These are phyloP conservation scores for Drosophila carrolli DNA, from an alignment of 1,140 invertebrate species.

Conservation along the genomic window DNA sequence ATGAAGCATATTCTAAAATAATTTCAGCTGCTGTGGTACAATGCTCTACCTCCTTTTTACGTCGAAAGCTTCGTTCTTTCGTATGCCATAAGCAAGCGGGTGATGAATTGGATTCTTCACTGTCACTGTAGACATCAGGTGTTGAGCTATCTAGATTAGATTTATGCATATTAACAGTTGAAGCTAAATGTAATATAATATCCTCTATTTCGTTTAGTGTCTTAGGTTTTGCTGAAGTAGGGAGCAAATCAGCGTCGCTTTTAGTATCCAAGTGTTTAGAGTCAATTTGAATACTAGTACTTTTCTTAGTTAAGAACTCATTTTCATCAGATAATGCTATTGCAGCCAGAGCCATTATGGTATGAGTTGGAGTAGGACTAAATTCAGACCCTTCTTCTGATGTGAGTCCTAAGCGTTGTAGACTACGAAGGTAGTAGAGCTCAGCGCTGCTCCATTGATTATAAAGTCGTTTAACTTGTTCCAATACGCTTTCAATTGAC, in stretches of 20 bases:
- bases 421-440: conserved; percentile 60
- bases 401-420: conserved; percentile 59
- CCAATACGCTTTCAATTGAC: conserved; percentile 49
- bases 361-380: conserved; percentile 42
- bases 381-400: conserved; percentile 5
- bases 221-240: conserved; percentile 13
- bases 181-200: conserved; percentile 54
- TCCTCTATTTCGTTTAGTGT: conserved; percentile 63
- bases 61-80: conserved; percentile 10
- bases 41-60: conserved; percentile 12
- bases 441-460: conserved; percentile 70
- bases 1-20: conserved; percentile 70
- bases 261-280: conserved; percentile 7
- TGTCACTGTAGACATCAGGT: conserved; percentile 13
- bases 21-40: conserved; percentile 69
- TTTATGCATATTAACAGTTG: conserved; percentile 15
- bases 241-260: neutral
- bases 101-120: conserved; percentile 10
- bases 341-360: conserved; percentile 68
- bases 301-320: neutral
- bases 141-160: neutral
- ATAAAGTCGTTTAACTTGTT: conserved; percentile 52
- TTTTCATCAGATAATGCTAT: conserved; percentile 63
- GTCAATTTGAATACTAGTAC: neutral
- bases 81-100: conserved; percentile 74